These are phyloP conservation scores for Sitobion miscanthi DNA, from an alignment of 1,140 invertebrate genomes.

Conservation along the genomic window DNA sequence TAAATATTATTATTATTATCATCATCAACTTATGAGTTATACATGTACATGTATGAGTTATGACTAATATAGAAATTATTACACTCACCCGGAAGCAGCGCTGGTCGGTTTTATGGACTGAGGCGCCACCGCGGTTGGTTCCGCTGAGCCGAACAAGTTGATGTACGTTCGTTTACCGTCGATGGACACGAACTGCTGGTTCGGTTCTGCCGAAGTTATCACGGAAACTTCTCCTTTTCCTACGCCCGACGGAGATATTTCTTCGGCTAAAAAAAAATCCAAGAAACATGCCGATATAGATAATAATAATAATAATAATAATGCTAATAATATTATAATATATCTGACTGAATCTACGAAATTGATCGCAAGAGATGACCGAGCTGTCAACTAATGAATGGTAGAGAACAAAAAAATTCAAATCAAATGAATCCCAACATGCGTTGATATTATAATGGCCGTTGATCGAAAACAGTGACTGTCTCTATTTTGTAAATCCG, in stretches of 20 bases:
- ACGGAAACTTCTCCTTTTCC: conserved; percentile 70
- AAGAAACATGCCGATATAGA: background rate
- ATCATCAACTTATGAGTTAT: too few species aligned
- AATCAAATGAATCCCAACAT: background rate
- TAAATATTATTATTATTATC: too few species aligned
- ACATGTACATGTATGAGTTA: too few species aligned
- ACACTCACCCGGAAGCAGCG: conserved; percentile 48
- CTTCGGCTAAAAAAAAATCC: conserved; percentile 59
- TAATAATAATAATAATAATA: background rate
- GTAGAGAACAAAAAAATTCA: background rate
- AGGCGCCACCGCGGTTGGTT: conserved; percentile 32
- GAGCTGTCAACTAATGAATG: background rate
- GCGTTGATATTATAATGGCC: too few species aligned
- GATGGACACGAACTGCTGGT: conserved; percentile 88
- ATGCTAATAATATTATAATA: background rate
- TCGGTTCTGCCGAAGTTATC: conserved; percentile 77
- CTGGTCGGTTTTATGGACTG: conserved; percentile 47
- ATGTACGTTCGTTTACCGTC: conserved; percentile 88
- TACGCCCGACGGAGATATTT: conserved; percentile 61
- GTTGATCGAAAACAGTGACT: background rate
- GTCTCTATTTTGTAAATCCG: background rate
- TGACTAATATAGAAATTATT: background rate
- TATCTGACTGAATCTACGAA: background rate
- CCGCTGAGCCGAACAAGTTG: conserved; percentile 73
- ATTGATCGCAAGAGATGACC: background rate